Base-by-base conservation (phyloP, 2,113 vertebrate species). In the Triplophysa rosa region DNA sequence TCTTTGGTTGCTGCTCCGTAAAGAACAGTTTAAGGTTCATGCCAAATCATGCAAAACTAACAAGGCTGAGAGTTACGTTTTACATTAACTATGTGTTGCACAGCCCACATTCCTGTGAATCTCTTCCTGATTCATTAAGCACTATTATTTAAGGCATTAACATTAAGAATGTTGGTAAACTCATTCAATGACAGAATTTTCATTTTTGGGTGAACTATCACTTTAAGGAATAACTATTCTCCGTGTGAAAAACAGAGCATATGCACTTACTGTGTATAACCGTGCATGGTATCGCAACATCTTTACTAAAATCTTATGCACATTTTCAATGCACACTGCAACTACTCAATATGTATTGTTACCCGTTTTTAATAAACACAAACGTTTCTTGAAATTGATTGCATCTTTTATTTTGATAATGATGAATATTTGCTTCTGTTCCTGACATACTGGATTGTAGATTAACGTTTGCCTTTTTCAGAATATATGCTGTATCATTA, bases 1-100 rank as follows among this genome's bases (percentile, higher is more conserved):
- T 37, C 33, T 8, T 80, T 84, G 81, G n/a, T 33, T 67, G 42
- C 70, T 80, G 86, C 88, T 77, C 80, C 47, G 69, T 81, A 84
- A 88, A 83, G 69, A 72, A 79, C 83, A 86, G 85, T 83, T 59
- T 84, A 88, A 86, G 81, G 83, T 87, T 87, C 86, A 82, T 83
- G 72, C 76, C 70, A 65, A 87, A 75, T 86, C 84, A 86, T 87
- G 86, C 82, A 54, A 72, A 65, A 65, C 42, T 45, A 77, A 82
- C 75, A 86, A 70, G 40, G 65, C 52, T 63, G 54, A 76, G 64
- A 59, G 77, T 89, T 90, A 89, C 86, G 76, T 87, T 83, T 45
- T 45, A 45, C 11, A 90, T 92, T 91, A 91, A 92, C 91, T 66
- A 76, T 5, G 10, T 33, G 42, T 63, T 2, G 4, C 37, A 37